Evolutionary conservation across 2,113 vertebrate species (phyloP).

Genomic region (Atractosteus spatula): DNA sequence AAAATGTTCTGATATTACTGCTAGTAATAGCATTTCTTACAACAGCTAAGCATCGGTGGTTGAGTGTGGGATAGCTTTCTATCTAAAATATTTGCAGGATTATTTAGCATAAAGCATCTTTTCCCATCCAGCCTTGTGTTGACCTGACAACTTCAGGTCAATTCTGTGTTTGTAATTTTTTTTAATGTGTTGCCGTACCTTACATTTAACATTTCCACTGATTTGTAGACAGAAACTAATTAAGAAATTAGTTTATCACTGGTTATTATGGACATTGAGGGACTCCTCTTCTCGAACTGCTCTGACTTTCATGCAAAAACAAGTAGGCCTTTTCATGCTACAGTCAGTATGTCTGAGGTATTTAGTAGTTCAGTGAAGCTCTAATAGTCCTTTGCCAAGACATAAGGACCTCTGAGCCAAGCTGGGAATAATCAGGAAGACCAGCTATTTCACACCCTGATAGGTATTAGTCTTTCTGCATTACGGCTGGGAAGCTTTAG

Average conservation of each 20-base stretch:
- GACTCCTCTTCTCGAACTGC: not conserved
- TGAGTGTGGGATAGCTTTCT: constrained; percentile 33
- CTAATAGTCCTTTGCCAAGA: not conserved
- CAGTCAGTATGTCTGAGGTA: not conserved
- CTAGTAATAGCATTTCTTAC: no score
- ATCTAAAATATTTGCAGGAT: constrained; percentile 58
- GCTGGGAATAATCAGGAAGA: constrained; percentile 3
- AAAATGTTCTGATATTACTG: constrained; percentile 1
- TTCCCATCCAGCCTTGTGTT: constrained; percentile 30
- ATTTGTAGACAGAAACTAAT: constrained; percentile 10
- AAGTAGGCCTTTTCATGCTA: not conserved
- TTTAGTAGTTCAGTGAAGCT: not conserved
- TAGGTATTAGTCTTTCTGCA: not conserved
- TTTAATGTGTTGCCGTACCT: not conserved
- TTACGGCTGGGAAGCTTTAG: constrained; percentile 1
- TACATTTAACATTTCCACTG: not conserved
- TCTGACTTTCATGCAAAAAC: not conserved
- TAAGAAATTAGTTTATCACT: not conserved
- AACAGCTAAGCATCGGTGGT: constrained; percentile 21
- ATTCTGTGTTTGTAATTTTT: no score
- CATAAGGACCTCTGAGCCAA: not conserved
- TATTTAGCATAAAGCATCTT: constrained; percentile 44
- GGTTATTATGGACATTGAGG: not conserved
- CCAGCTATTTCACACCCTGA: not conserved
- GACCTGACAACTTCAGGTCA: no score